Evolutionary conservation across 2,113 vertebrate genomes (phyloP).

Genomic region (Copsychus sechellarum): DNA sequence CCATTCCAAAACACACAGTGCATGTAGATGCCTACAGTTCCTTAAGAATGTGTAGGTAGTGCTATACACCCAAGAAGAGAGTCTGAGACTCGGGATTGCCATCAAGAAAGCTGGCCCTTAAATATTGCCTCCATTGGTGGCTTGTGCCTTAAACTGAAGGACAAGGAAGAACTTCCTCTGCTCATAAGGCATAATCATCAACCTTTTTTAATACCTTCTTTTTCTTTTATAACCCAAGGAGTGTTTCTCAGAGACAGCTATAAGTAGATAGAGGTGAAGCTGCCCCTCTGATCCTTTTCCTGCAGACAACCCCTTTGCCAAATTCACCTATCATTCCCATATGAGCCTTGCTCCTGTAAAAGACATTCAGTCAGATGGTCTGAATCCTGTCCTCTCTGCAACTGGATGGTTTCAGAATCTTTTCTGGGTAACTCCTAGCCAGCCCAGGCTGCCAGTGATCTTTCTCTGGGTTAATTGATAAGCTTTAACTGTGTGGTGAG

Average conservation of each 20-base stretch:
- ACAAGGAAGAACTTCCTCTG: background rate
- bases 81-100: background rate
- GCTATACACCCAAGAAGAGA: rapidly evolving
- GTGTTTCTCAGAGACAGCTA: background rate
- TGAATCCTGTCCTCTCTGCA: background rate
- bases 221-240: background rate
- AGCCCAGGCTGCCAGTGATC: background rate
- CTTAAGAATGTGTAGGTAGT: rapidly evolving
- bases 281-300: background rate
- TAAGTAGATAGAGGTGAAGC: background rate
- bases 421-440: background rate
- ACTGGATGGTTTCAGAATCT: background rate
- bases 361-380: background rate
- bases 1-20: background rate
- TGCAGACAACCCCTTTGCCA: background rate
- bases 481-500: background rate
- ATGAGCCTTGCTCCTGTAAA: rapidly evolving
- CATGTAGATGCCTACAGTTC: background rate
- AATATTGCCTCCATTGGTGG: rapidly evolving
- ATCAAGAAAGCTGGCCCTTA: background rate
- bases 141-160: background rate
- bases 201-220: rapidly evolving
- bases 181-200: background rate
- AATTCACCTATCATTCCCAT: background rate
- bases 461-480: background rate